phyloP scores from a whole-genome alignment of 2,888 invertebrate genomes.

The Saturnia pavonia region DNA sequence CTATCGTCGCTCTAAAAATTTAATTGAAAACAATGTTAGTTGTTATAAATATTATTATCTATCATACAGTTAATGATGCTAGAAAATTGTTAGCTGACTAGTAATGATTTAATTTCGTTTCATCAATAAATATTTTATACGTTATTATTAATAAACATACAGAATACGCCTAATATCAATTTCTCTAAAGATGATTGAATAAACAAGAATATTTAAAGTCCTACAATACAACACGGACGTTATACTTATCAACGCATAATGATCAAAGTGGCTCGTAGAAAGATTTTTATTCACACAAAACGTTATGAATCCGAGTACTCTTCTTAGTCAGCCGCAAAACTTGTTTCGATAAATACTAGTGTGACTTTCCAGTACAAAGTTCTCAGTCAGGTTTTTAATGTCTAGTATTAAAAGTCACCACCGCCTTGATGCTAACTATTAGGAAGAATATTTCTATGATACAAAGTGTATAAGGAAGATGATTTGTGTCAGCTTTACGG shows the following conservation, averaged over 20 bases:
- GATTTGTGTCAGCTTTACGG: constrained; percentile 25
- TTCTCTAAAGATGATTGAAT: constrained; percentile 53
- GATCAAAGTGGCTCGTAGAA: constrained; percentile 52
- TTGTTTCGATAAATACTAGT: constrained; percentile 73
- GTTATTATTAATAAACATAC: too few species aligned
- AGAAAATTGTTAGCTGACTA: too few species aligned
- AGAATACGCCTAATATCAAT: constrained; percentile 71
- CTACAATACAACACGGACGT: constrained; percentile 30
- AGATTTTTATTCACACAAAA: constrained; percentile 61
- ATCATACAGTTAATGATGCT: too few species aligned
- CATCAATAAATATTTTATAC: too few species aligned
- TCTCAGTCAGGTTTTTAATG: constrained; percentile 44
- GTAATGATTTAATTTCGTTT: too few species aligned
- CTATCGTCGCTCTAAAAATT: too few species aligned
- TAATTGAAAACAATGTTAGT: too few species aligned
- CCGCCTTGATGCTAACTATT: constrained; percentile 20
- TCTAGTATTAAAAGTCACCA: constrained; percentile 21
- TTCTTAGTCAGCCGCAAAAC: constrained; percentile 71
- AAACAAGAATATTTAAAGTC: constrained; percentile 31
- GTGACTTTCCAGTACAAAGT: constrained; percentile 69
- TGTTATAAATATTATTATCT: too few species aligned
- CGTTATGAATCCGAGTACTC: constrained; percentile 73
- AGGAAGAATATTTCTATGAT: constrained; percentile 38
- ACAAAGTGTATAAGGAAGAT: constrained; percentile 39
- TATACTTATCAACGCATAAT: constrained; percentile 39